phyloP scores from a whole-genome alignment of 2,888 invertebrate species.

The Tribolium freemani region DNA sequence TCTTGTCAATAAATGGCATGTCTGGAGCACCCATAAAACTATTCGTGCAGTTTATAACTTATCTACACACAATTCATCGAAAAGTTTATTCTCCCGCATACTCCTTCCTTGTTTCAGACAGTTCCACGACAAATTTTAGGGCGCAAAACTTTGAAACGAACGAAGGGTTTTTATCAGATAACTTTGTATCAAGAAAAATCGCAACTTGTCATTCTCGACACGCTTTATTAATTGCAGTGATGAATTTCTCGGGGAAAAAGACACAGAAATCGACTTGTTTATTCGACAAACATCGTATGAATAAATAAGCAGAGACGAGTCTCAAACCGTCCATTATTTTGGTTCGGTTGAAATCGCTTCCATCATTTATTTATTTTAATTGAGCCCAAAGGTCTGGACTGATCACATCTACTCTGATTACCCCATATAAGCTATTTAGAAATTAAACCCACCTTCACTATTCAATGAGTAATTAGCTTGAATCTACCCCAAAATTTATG shows the following conservation, averaged over 20 bases:
- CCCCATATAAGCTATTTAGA: not conserved
- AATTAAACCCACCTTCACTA: constrained; percentile 1
- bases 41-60: constrained; percentile 30
- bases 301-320: constrained; percentile 10
- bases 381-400: constrained; percentile 19
- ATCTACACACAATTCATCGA: constrained; percentile 29
- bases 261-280: constrained; percentile 16
- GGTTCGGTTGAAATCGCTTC: constrained; percentile 19
- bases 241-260: not conserved
- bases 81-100: constrained; percentile 24
- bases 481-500: not conserved
- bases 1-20: constrained; percentile 15
- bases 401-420: constrained; percentile 25
- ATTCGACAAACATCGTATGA: constrained; percentile 15
- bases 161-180: not conserved
- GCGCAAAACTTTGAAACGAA: not conserved
- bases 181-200: not conserved
- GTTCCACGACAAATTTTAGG: constrained; percentile 1
- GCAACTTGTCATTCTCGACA: not conserved
- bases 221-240: not conserved
- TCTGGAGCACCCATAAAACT: constrained; percentile 19
- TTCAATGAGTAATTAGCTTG: not conserved
- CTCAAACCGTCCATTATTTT: constrained; percentile 19
- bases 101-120: constrained; percentile 11
- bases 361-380: constrained; percentile 30